Base-by-base conservation (phyloP, 2,888 invertebrate species). In the Rotaria magnacalcarata region DNA sequence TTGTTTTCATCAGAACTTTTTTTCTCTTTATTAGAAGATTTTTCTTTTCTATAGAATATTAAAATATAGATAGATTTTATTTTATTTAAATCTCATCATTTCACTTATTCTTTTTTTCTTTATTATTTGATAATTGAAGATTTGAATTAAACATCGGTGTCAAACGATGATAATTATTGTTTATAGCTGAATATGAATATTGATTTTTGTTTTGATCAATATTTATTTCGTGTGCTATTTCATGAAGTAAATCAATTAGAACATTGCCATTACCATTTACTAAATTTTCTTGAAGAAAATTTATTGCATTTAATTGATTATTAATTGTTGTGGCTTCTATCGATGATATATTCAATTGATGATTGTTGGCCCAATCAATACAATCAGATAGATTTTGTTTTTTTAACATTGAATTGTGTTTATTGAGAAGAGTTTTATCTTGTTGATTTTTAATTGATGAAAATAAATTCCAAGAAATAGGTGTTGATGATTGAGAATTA, bases 61-160 rank as follows among this genome's bases (percentile, higher is more conserved):
- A 52, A 16, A 5, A 16, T 16, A 52, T 52, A 11, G 8, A 52
- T 4, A 52, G 14, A 52, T 16, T 52, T 16, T 14, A 7, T 5
- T 54, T 16, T 54, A 19, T 54, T 16, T 19, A 54, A 21, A 19
- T 54, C 21, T 54, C 1, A 67, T 34, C 16, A 10, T 34, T 67
- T 67, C 1, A 67, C 67, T 67, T 67, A 27, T 14, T 67, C 10
- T 67, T 67, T 67, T 67, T 67, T 34, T 67, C 34, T 34, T 67
- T 67, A 67, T 67, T 67, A 67, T 67, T 67, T 34, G 67, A 67
- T 34, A 67, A 27, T 67, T 67, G 67, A 67, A 67, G 34, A 34
- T 67, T 67, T 67, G 67, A 16, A 67, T 67, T 19, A 16, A 34
- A 67, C 34, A 34, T 34, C 34, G 67, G 34, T 19, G 34, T 14